phyloP scores from a whole-genome alignment of 2,888 invertebrate species.

The Coelopa pilipes region DNA sequence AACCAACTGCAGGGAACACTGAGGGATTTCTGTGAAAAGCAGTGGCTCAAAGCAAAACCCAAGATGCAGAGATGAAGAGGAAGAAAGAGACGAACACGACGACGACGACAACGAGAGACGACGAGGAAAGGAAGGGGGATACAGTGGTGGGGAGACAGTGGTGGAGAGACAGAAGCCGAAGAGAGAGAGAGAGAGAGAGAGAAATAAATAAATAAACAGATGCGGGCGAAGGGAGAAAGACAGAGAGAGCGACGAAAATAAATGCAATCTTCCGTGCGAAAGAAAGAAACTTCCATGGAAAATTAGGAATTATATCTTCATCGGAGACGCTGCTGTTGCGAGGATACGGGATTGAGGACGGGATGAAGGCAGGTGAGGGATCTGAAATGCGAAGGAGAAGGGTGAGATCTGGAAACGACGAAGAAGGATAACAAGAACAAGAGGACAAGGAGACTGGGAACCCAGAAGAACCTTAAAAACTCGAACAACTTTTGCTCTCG shows the following conservation, averaged over 20 bases:
- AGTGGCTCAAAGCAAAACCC: conserved; percentile 10
- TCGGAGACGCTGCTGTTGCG: background rate
- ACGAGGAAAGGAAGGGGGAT: background rate
- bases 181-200: background rate
- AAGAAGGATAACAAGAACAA: background rate
- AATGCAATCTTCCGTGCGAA: background rate
- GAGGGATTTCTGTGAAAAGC: background rate
- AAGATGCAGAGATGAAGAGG: background rate
- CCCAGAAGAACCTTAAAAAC: background rate
- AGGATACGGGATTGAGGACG: background rate
- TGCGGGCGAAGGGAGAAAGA: too few relatives aligned
- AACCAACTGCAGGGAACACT: background rate
- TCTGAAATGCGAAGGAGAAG: background rate
- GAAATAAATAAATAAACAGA: too few relatives aligned
- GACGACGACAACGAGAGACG: background rate
- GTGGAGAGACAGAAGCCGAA: background rate
- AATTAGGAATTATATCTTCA: background rate
- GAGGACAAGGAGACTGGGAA: background rate
- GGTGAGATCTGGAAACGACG: background rate
- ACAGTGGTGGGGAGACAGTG: background rate
- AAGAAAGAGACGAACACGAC: background rate
- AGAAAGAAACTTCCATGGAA: conserved; percentile 13
- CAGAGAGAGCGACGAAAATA: background rate
- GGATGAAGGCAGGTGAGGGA: background rate
- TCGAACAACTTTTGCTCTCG: background rate